Base-by-base conservation (phyloP, 35 echinoderm and acorn worm genomes). In the Lytechinus pictus region DNA sequence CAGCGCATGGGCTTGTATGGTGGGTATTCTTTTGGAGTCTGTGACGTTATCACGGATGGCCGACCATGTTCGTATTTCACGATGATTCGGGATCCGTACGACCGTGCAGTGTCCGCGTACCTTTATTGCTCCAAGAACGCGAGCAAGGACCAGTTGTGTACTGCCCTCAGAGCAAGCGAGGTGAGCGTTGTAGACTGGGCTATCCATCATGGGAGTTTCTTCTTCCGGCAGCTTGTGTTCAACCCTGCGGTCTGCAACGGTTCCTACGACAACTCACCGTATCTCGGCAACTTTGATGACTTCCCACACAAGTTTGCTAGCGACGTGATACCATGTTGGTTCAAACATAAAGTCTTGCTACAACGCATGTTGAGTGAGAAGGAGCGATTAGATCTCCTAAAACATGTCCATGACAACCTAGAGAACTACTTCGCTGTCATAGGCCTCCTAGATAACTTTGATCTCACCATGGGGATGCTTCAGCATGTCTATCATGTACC, bases 1-100 rank as follows among this genome's bases (percentile, higher is more conserved):
- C 16, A 51, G 8, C 97, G 92, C 92, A 60, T 98, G 33, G 60
- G 95, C n/a, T 97, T 96, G 14, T 97, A 98, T 90, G 98, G 98
- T 28, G 98, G 97, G 7, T 99, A 99, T 97, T 53, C 97, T 8
- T 99, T 99, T 92, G 98, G 98, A 9, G 27, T 98, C 16, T 99
- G 98, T 86, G 96, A 99, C 55, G 96, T 96, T 21, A 79, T 97
- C 3, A 66, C 72, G 2, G 92, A 93, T 57, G 92, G 92, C 16
- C 28, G 95, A 72, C 95, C 98, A 1, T 99, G 98, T 91, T 96
- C 98, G 0, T 99, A 99, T 94, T 99, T 99, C 89, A 99, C 98
- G 12, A 96, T 98, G 92, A 54, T 99, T 27, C 90, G 98, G 9
- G 95, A 99, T 86, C 98, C 98, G 7, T 99, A 98, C 91, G 98